Percentiles rank a stretch among this genome's conserved stretches.
Conservation (phyloP, 2,888 invertebrate species). For the Amblyteles armatorius region DNA sequence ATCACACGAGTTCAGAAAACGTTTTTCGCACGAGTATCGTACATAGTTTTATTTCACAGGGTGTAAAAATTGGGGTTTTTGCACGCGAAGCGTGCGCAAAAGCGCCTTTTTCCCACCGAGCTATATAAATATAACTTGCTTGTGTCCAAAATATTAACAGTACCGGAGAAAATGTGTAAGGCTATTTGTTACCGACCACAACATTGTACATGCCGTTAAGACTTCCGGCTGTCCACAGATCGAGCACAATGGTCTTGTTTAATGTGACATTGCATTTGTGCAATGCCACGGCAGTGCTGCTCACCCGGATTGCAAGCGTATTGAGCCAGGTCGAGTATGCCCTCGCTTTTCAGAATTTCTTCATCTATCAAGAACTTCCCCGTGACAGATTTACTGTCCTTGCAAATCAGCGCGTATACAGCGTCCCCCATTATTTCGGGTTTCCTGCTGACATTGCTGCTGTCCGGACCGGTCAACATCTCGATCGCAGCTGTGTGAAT, state of each 20-base stretch:
- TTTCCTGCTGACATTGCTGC: conserved; percentile 89
- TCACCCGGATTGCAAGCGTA: conserved; percentile 94
- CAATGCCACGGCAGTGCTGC: background rate
- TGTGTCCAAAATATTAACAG: no score
- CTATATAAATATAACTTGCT: no score
- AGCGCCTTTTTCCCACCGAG: no score
- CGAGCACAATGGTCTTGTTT: background rate
- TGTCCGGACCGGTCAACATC: conserved; percentile 91
- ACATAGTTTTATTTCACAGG: no score
- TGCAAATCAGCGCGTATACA: conserved; percentile 89
- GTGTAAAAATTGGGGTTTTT: no score
- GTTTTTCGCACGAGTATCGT: no score
- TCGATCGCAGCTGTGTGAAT: conserved; percentile 97
- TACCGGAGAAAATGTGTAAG: no score
- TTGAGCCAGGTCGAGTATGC: conserved; percentile 92
- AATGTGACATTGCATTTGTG: background rate
- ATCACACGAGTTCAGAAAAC: no score
- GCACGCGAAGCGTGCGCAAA: no score
- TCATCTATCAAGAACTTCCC: conserved; percentile 98
- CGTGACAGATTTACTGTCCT: conserved; percentile 91
- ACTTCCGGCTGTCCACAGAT: background rate
- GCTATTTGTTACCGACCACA: no score
- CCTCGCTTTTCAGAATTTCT: conserved; percentile 91
- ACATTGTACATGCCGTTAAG: no score
- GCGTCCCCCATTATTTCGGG: conserved; percentile 96